Evolutionary conservation across 2,113 vertebrate genomes (phyloP).

Genomic region (Jacana jacana): DNA sequence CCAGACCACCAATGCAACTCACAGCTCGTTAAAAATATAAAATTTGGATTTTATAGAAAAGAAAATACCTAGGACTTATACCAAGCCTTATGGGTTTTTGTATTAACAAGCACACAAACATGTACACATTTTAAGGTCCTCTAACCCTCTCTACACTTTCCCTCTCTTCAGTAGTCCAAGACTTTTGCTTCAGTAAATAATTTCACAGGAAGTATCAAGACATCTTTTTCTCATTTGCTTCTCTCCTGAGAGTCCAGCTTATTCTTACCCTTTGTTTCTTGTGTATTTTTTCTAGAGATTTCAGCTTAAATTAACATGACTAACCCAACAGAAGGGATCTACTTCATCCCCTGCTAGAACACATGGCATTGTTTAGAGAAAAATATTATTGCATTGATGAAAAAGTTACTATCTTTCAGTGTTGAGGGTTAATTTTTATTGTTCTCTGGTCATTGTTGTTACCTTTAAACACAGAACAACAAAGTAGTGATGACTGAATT

Average conservation of each 20-base stretch:
- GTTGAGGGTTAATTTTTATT: conserved; percentile 4
- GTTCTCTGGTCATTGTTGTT: background rate
- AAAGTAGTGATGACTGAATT: background rate
- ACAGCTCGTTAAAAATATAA: background rate
- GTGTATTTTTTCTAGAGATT: conserved; percentile 26
- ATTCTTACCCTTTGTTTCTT: conserved; percentile 5
- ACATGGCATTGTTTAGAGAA: background rate
- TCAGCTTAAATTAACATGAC: conserved; percentile 14
- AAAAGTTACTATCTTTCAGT: background rate
- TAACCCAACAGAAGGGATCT: conserved; percentile 2
- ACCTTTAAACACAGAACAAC: background rate
- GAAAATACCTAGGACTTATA: background rate
- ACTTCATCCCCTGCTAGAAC: background rate
- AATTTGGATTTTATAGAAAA: background rate
- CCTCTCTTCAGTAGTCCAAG: background rate
- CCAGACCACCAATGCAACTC: background rate
- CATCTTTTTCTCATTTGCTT: background rate
- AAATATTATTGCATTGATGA: background rate
- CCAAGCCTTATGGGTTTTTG: background rate
- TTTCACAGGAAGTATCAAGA: background rate
- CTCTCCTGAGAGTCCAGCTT: background rate
- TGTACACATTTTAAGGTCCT: background rate
- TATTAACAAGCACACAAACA: background rate
- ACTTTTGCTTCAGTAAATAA: background rate
- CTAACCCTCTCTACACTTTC: background rate